These are phyloP conservation scores for Cheilinus undulatus DNA, from an alignment of 2,113 vertebrate genomes.

Conservation along the genomic window DNA sequence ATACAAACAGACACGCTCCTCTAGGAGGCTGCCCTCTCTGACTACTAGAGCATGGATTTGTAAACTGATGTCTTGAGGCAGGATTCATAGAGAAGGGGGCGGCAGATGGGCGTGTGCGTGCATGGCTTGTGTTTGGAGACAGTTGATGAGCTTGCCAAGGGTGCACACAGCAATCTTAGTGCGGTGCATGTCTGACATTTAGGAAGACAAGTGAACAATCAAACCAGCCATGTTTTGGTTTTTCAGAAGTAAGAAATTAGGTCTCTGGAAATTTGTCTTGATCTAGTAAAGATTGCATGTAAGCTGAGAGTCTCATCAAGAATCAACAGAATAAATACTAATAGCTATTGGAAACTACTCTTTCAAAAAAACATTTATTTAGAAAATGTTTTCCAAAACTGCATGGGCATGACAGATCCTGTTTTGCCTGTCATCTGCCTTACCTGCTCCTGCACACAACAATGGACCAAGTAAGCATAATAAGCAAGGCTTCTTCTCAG, in stretches of 20 bases:
- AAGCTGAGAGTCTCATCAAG: not conserved
- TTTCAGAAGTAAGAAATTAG: too few species aligned
- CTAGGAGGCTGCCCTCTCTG: slow-evolving; percentile 58
- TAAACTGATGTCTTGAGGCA: slow-evolving; percentile 67
- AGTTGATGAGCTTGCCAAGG: slow-evolving; percentile 49
- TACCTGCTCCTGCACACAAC: too few species aligned
- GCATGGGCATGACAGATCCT: too few species aligned
- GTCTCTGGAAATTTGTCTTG: not conserved
- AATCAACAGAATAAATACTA: too few species aligned
- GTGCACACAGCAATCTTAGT: slow-evolving; percentile 54
- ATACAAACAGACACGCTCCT: slow-evolving; percentile 71
- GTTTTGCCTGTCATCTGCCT: too few species aligned
- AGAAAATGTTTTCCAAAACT: too few species aligned
- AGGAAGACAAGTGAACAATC: slow-evolving; percentile 45
- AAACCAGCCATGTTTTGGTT: too few species aligned
- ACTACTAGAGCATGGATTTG: slow-evolving; percentile 60
- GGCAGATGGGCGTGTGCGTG: slow-evolving; percentile 62
- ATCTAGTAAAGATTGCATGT: not conserved
- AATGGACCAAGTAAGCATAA: too few species aligned
- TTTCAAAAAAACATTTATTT: too few species aligned
- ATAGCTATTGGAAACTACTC: too few species aligned
- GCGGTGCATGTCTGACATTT: slow-evolving; percentile 56
- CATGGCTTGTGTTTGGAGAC: slow-evolving; percentile 68
- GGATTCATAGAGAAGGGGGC: slow-evolving; percentile 61
- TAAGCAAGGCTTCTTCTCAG: too few species aligned